phyloP scores from a whole-genome alignment of 2,113 vertebrate genomes.

The Spermophilus dauricus region DNA sequence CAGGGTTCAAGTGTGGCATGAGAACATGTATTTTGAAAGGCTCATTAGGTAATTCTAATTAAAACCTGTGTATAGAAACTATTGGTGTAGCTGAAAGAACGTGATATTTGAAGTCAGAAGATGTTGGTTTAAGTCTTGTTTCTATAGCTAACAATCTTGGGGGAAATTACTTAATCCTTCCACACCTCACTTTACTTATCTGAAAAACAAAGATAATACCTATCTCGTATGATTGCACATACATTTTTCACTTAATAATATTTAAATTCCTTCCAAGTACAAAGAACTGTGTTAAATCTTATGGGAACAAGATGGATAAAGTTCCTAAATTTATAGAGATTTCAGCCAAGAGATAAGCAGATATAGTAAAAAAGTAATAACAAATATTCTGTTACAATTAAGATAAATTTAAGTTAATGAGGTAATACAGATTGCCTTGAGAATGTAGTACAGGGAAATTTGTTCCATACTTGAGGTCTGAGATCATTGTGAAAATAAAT shows the following conservation, averaged over 20 bases:
- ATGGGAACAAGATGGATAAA: neutral
- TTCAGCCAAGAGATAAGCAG: slow-evolving; percentile 8
- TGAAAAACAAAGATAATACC: slow-evolving; percentile 53
- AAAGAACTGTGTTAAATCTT: slow-evolving; percentile 52
- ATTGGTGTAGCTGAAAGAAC: slow-evolving; percentile 10
- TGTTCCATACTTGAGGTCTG: neutral
- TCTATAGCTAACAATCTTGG: slow-evolving; percentile 15
- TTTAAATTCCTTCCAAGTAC: slow-evolving; percentile 44
- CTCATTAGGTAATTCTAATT: slow-evolving; percentile 3
- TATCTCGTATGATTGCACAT: slow-evolving; percentile 9
- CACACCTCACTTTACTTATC: slow-evolving; percentile 46
- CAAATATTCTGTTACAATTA: slow-evolving; percentile 45
- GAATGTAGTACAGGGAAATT: slow-evolving; percentile 48
- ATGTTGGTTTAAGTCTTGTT: slow-evolving; percentile 47
- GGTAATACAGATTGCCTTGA: neutral
- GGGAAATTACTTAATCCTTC: slow-evolving; percentile 54
- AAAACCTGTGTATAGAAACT: slow-evolving; percentile 24
- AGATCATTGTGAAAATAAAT: slow-evolving; percentile 45
- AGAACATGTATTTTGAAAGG: slow-evolving; percentile 53
- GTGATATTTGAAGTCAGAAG: slow-evolving; percentile 1
- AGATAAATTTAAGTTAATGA: slow-evolving; percentile 49
- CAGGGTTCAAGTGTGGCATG: neutral
- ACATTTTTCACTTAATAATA: slow-evolving; percentile 44
- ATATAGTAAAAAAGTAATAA: slow-evolving; percentile 46
- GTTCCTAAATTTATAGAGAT: neutral